phyloP scores from a whole-genome alignment of 2,797 vertebrate species.

The Pteropus rufus region DNA sequence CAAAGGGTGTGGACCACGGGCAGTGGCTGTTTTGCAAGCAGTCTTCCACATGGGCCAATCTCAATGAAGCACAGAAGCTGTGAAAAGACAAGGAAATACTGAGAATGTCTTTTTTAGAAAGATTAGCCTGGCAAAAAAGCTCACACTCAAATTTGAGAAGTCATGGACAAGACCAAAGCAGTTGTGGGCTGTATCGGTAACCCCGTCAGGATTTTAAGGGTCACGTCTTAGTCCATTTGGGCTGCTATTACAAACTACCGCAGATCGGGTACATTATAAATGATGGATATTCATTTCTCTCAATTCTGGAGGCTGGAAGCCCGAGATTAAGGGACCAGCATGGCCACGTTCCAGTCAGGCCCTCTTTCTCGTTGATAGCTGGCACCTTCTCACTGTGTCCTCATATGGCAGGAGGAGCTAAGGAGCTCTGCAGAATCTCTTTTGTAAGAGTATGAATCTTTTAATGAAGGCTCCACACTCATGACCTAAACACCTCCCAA shows the following conservation, averaged over 20 bases:
- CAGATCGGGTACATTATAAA: background rate
- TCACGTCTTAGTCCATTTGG: background rate
- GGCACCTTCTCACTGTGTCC: background rate
- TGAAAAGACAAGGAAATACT: background rate
- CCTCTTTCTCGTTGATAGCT: background rate
- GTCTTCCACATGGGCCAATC: background rate
- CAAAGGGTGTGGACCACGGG: background rate
- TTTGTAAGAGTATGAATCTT: background rate
- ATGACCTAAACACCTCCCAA: background rate
- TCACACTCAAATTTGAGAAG: background rate
- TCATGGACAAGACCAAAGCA: background rate
- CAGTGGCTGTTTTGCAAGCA: background rate
- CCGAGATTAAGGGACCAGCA: background rate
- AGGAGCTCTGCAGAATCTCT: background rate
- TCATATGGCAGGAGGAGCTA: background rate
- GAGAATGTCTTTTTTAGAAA: background rate
- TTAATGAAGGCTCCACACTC: background rate
- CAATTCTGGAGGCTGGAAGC: background rate
- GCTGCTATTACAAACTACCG: background rate
- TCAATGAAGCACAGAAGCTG: background rate
- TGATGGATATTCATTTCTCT: background rate
- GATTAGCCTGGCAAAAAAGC: background rate
- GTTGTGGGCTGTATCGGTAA: background rate
- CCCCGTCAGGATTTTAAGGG: background rate
- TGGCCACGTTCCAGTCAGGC: background rate